Base-by-base conservation (phyloP, 2,113 vertebrate species). In the Cinclus mexicanus region DNA sequence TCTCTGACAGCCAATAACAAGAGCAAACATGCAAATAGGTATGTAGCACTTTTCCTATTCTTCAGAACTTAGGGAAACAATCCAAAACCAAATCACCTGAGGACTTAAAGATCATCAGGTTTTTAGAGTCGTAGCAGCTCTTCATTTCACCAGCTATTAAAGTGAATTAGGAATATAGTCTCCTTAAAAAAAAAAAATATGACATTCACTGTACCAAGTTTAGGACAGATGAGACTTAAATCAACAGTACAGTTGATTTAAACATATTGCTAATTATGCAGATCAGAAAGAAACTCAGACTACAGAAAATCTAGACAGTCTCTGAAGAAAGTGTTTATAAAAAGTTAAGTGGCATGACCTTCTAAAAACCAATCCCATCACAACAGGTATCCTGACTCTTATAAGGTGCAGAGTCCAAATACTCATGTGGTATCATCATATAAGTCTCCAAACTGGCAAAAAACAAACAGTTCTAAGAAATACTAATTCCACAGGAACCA, bases 401-500 rank as follows among this genome's bases (percentile, higher is more conserved):
- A 55, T 1, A 83, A 90, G 95, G 95, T 71, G 49, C n/a, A 37
- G 89, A 83, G 50, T 94, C 87, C 89, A 78, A 96, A 90, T 64
- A 68, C 76, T 96, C 95, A 92, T 63, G 79, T 76, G 96, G 90
- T 97, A 95, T 80, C 94, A 97, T 69, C 76, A 98, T 93, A 60
- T 52, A 80, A 97, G 91, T 86, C 94, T 95, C 68, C 81, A 86
- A 80, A 70, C 52, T 91, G 91, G 96, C 95, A 95, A 96, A 97
- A 96, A 50, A 23, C 82, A 97, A 97, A 97, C 89, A 97, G 92
- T 98, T 98, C 98, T 98, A 97, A 98, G 97, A 98, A 98, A 96
- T 79, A 65, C 78, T 97, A 98, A 97, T 97, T 97, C 96, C 95
- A 96, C 95, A 95, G 96, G 97, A 98, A 92, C 89, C 83, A 89